Percentiles rank a stretch among this genome's conserved stretches.
phyloP scores from a whole-genome alignment of 2,888 invertebrate species.

The Lithophane semibrunnea region DNA sequence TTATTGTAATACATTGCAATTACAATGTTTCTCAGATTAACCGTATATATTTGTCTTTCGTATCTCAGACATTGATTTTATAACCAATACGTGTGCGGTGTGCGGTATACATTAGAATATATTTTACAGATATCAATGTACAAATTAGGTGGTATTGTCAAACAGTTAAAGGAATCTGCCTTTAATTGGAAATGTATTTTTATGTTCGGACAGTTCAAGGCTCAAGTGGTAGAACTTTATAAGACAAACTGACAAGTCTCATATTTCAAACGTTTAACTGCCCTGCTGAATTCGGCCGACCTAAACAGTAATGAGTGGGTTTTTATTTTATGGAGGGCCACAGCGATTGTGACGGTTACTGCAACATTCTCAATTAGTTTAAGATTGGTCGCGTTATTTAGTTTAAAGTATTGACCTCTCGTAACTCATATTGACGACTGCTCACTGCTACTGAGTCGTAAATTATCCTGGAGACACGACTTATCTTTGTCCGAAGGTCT shows the following conservation, averaged over 20 bases:
- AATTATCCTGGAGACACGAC: conserved; percentile 13
- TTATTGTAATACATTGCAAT: conserved; percentile 15
- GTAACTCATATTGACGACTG: conserved; percentile 25
- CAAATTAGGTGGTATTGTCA: conserved; percentile 39
- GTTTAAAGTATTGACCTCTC: conserved; percentile 44
- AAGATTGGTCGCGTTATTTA: conserved; percentile 61
- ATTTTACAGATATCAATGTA: conserved; percentile 41
- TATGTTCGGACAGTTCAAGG: conserved; percentile 53
- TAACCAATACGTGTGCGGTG: conserved; percentile 39
- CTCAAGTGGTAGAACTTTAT: conserved; percentile 55
- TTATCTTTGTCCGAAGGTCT: conserved; percentile 14
- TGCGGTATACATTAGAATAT: conserved; percentile 41
- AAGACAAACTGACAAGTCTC: conserved; percentile 75
- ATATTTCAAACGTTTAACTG: conserved; percentile 82
- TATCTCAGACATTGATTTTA: conserved; percentile 29
- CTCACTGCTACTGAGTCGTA: conserved; percentile 14
- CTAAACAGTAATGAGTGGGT: conserved; percentile 78
- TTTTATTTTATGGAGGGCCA: conserved; percentile 80
- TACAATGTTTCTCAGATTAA: conserved; percentile 14
- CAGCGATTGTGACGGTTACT: conserved; percentile 71
- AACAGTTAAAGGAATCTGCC: conserved; percentile 48
- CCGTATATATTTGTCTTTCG: neutral
- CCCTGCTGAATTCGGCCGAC: conserved; percentile 70
- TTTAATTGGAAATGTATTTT: conserved; percentile 61
- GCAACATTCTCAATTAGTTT: conserved; percentile 75